Evolutionary conservation across 2,797 vertebrate species (phyloP), one percentile per base, ranked within the genome.

Genomic region (Aphelocoma californica): DNA sequence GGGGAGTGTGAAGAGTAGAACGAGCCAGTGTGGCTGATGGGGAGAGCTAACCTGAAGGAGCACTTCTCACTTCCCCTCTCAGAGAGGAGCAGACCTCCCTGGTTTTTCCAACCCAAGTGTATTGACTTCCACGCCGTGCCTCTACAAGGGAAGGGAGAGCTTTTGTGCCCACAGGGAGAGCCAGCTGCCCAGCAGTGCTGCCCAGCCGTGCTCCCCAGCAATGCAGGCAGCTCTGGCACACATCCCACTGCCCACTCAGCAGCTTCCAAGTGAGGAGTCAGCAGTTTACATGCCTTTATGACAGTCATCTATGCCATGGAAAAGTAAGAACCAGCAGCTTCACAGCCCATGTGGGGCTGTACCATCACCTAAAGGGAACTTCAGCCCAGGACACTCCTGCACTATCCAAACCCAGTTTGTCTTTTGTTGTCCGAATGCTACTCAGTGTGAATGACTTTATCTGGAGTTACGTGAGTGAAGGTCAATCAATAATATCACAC

Each of bases 321-420:
- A 28, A 32, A 80, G 25, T 15, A 21, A 58, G 60, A 71, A 31
- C 60, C 67, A 45, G 7, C 71, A 70, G 54, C 66, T 90, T 18
- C 60, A 9, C 12, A 42, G 65, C 42, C 42, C 45, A 0, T 4
- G 26, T 53, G 42, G 54, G 2, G 2, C 64, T 64, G 85, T 34
- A 16, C 42, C 0, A 0, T 38, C 18, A 18, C 53, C 75, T 48
- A 9, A 71, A 74, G 50, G 71, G 69, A 58, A 10, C 53, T 58
- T 61, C 53, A 78, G 65, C 44, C 21, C 42, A 20, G 69, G 38
- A n/a, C 28, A 2, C 7, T 81, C 38, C 64, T 73, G 50, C 28
- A 0, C 70, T 78, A 0, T 20, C 54, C 0, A 0, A 86, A 47
- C n/a, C 19, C 20, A 14, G 4, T 50, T 75, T 70, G 58, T 48